phyloP scores from a whole-genome alignment of 2,888 invertebrate species.

The Pseudanteris insignis region DNA sequence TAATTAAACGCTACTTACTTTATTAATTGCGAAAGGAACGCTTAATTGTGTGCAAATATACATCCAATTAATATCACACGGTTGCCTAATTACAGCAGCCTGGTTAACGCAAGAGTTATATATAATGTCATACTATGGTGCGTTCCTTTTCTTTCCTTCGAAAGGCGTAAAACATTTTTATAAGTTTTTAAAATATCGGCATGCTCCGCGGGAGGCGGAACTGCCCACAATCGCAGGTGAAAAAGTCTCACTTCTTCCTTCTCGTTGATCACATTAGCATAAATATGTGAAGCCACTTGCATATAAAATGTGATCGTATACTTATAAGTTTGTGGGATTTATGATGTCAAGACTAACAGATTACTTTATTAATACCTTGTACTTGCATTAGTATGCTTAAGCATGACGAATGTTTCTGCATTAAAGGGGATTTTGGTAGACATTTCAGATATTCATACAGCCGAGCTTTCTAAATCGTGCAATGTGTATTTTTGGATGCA shows the following conservation, averaged over 20 bases:
- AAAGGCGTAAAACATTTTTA: background rate
- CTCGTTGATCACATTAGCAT: slow-evolving; percentile 44
- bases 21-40: no score
- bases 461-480: slow-evolving; percentile 14
- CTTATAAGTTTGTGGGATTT: slow-evolving; percentile 41
- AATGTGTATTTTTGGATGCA: slow-evolving; percentile 6
- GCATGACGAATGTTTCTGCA: slow-evolving; percentile 63
- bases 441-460: slow-evolving; percentile 32
- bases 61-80: no score
- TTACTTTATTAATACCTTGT: slow-evolving; percentile 64
- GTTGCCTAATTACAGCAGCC: no score
- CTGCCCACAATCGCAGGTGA: slow-evolving; percentile 45
- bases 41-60: no score
- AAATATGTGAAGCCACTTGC: slow-evolving; percentile 40
- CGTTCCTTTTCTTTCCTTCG: no score
- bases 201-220: slow-evolving; percentile 37
- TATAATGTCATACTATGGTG: no score
- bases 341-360: slow-evolving; percentile 44
- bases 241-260: slow-evolving; percentile 43
- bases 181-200: slow-evolving; percentile 18
- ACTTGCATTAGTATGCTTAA: slow-evolving; percentile 65
- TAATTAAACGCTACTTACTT: no score
- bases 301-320: slow-evolving; percentile 20
- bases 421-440: slow-evolving; percentile 58
- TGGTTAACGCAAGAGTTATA: no score